Evolutionary conservation across 2,888 invertebrate genomes (phyloP), one percentile per base, ranked within the genome.

Genomic region (Ormyrus thymus): DNA sequence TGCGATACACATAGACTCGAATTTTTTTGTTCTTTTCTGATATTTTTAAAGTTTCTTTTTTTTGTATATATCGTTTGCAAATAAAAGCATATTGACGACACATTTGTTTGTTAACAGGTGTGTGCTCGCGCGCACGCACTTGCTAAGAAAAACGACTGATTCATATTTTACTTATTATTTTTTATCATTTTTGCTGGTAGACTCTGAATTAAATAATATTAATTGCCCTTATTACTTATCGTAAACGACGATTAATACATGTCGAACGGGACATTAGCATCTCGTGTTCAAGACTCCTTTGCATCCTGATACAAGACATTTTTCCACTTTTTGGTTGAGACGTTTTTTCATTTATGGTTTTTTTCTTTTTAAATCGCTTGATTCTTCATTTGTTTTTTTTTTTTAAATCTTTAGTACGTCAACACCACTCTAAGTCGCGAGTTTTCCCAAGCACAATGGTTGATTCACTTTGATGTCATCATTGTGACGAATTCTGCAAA

Each of bases 401-500:
- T 89, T 83, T 83, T 83, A 81, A 82, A 83, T 81, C 83, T 85
- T 88, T 91, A 92, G 91, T 92, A 91, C 91, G 92, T 92, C 92
- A 92, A 92, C 92, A 92, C 92, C 92, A 92, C 92, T 92, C 92
- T 90, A 92, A 92, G 91, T 92, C 92, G 92, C 92, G 91, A 92
- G 91, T 91, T 92, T 91, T 89, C 93, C 93, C 73, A 76, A 93
- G 94, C 92, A 93, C 92, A 94, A 94, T 84, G 86, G 86, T 89
- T 87, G 87, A 89, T 92, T 97, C 97, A 97, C 96, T 97, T 97
- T 94, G 97, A 97, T 94, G 97, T 97, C 97, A 97, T 97, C 97
- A 97, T 97, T 94, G 97, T 97, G 94, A 97, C 97, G 94, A 97
- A 97, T 94, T 97, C 97, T 97, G 95, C 53, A 95, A 95, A 90